phyloP scores from a whole-genome alignment of 1,140 invertebrate species.

The Anoplophora glabripennis region DNA sequence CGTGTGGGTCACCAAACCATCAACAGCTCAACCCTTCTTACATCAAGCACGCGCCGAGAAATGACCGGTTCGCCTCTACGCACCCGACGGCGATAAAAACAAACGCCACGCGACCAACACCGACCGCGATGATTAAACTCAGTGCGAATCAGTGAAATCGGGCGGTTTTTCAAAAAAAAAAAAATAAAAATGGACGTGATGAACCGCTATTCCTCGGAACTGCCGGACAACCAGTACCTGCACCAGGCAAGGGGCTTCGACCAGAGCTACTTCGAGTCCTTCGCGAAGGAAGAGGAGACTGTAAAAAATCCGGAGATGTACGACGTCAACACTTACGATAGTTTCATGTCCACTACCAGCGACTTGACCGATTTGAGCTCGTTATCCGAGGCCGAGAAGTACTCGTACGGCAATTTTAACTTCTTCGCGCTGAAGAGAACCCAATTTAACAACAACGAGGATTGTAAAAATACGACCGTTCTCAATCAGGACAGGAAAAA shows the following conservation, averaged over 20 bases:
- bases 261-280: not conserved
- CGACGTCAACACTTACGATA: conserved; percentile 16
- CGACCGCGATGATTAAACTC: too few species aligned
- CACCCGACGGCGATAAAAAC: too few species aligned
- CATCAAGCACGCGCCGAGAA: too few species aligned
- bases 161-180: not conserved
- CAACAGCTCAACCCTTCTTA: conserved; percentile 8
- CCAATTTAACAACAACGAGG: not conserved
- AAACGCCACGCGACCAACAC: too few species aligned
- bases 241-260: not conserved
- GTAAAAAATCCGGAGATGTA: conserved; percentile 10
- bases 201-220: conserved; percentile 17
- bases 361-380: conserved; percentile 12
- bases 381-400: conserved; percentile 19
- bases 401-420: conserved; percentile 19
- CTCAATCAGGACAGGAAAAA: conserved; percentile 14
- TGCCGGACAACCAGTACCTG: conserved; percentile 1
- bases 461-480: conserved; percentile 5
- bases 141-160: too few species aligned
- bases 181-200: conserved; percentile 29
- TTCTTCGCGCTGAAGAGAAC: conserved; percentile 16
- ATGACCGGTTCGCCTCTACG: too few species aligned
- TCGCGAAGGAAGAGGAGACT: not conserved
- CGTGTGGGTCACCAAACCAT: conserved; percentile 20
- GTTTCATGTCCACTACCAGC: conserved; percentile 10